Base-by-base conservation (phyloP, 2,888 invertebrate genomes). In the Odiellus spinosus region DNA sequence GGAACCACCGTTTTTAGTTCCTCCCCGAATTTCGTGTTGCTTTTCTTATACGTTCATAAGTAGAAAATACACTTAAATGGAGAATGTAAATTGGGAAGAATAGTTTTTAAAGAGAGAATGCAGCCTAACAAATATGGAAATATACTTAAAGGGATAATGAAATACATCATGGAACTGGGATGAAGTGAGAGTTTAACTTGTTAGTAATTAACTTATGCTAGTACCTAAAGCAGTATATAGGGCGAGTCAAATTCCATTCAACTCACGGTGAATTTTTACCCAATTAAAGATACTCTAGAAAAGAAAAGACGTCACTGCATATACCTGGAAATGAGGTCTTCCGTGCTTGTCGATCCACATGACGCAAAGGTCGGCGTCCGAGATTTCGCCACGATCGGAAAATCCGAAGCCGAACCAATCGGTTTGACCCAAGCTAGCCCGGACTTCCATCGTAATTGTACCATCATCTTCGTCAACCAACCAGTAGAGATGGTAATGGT, bases 351-450 rank as follows among this genome's bases (percentile, higher is more conserved):
- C 77, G 42, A 75, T 73, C 80, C 84, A 84, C 47, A 84, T 69
- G 40, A 87, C 68, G 59, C 87, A 88, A 51, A 83, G 76, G 67
- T 90, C 88, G 0, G 85, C 82, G 38, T 77, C 75, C 50, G 73
- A 73, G 3, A 74, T 59, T 40, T 76, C 73, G 1, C 88, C 88
- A 49, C 81, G 75, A 59, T 84, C 77, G 1, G 88, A 88, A 67
- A 87, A 88, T 33, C 88, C 88, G 42, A 88, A 60, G 1, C 81
- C 85, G 59, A 88, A 78, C 87, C 87, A 88, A 33, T 59, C 53
- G 18, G 50, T 44, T 8, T 48, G 45, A 8, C 48, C 15, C 8
- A 50, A 20, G 4, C 46, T 36, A 6, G 75, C 59, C 44, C 71
- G 66, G 14, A 78, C 36, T 40, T 58, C 58, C 12, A 59, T 50